These are phyloP conservation scores for Dinocampus coccinellae DNA, from an alignment of 2,888 invertebrate species.

Conservation along the genomic window DNA sequence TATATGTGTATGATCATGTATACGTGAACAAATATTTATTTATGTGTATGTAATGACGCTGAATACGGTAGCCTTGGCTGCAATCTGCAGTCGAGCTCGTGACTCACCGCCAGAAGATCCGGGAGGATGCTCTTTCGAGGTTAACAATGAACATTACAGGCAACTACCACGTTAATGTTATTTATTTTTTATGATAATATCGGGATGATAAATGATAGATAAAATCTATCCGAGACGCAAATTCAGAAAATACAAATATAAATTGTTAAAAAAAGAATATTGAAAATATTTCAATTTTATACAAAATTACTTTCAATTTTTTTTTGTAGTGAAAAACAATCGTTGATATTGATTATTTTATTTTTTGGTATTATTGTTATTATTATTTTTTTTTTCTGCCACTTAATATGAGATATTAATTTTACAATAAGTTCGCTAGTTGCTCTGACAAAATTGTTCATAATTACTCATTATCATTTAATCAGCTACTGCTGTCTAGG, in stretches of 20 bases:
- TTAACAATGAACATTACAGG: slow-evolving; percentile 35
- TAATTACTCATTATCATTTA: slow-evolving; percentile 46
- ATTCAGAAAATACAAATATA: background rate
- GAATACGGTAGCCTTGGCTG: slow-evolving; percentile 33
- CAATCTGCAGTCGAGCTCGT: slow-evolving; percentile 31
- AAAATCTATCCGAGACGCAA: background rate
- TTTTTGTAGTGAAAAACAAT: too few species aligned
- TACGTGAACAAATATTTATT: background rate
- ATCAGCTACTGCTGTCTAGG: slow-evolving; percentile 38
- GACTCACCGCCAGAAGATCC: slow-evolving; percentile 40
- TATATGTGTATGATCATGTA: background rate
- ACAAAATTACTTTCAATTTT: slow-evolving; percentile 9
- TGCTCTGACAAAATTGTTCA: slow-evolving; percentile 40
- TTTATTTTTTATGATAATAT: too few species aligned
- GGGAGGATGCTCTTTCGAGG: slow-evolving; percentile 36
- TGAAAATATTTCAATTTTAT: background rate
- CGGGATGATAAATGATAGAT: background rate
- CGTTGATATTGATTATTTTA: too few species aligned
- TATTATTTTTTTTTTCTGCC: slow-evolving; percentile 23
- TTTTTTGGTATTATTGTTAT: slow-evolving; percentile 7
- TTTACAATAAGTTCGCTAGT: slow-evolving; percentile 24
- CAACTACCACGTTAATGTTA: slow-evolving; percentile 7
- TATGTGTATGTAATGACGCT: slow-evolving; percentile 22
- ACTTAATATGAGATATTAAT: slow-evolving; percentile 37
- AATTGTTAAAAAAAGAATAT: too few species aligned